phyloP scores from a whole-genome alignment of 1,140 invertebrate genomes.

The Drosophila kepulauana region DNA sequence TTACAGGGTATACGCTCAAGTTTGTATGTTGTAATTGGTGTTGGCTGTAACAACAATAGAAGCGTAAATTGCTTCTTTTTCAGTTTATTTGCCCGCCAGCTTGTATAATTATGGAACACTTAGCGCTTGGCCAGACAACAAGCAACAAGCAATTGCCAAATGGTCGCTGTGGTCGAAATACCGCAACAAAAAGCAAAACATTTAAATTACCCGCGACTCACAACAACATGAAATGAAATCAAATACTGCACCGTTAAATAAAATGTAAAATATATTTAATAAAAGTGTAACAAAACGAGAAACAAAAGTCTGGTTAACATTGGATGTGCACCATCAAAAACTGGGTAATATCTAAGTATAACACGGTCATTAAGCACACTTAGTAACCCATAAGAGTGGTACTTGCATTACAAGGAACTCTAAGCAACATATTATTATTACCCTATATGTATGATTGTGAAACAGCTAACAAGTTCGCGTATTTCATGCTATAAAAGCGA shows the following conservation, averaged over 20 bases:
- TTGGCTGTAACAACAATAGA: constrained; percentile 25
- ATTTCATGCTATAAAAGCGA: constrained; percentile 1
- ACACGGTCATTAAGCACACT: neutral
- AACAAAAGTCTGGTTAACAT: constrained; percentile 18
- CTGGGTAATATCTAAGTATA: neutral
- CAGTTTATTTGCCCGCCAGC: constrained; percentile 18
- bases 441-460: constrained; percentile 6
- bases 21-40: constrained; percentile 32
- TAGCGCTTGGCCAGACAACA: constrained; percentile 60
- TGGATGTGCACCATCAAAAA: constrained; percentile 11
- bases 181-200: constrained; percentile 35
- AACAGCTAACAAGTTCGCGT: neutral
- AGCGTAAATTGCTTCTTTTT: constrained; percentile 38
- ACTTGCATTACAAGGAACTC: neutral
- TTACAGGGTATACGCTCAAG: constrained; percentile 4
- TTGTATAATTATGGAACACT: constrained; percentile 64
- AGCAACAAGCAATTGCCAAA: constrained; percentile 46
- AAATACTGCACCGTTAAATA: constrained; percentile 6
- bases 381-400: constrained; percentile 17
- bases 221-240: neutral
- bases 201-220: constrained; percentile 24
- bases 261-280: constrained; percentile 11
- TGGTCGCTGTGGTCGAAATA: constrained; percentile 11
- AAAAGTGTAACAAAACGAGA: constrained; percentile 15
- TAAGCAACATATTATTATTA: constrained; percentile 5